Evolutionary conservation across 2,888 invertebrate species (phyloP).

Genomic region (Creontiades dilutus): DNA sequence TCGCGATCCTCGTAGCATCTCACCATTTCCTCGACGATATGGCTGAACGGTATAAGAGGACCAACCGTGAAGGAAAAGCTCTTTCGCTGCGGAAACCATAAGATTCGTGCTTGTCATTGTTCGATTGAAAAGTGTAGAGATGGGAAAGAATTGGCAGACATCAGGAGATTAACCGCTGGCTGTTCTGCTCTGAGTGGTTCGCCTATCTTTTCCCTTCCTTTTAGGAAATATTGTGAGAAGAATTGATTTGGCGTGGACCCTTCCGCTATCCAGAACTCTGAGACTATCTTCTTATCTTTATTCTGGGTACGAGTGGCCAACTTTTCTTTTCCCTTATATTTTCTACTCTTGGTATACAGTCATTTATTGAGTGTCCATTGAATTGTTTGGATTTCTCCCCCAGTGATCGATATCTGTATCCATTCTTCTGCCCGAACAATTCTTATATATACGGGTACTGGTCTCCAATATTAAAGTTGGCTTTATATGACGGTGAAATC

Average conservation of each 20-base stretch:
- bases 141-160: slow-evolving; percentile 54
- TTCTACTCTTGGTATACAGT: slow-evolving; percentile 19
- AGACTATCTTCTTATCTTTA: slow-evolving; percentile 13
- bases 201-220: slow-evolving; percentile 33
- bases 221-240: slow-evolving; percentile 56
- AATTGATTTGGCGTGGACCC: slow-evolving; percentile 57
- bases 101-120: slow-evolving; percentile 33
- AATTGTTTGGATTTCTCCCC: background rate
- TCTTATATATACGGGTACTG: background rate
- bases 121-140: slow-evolving; percentile 30
- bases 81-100: slow-evolving; percentile 28
- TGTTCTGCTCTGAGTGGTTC: background rate
- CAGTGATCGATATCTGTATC: background rate
- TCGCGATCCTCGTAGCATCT: background rate
- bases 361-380: slow-evolving; percentile 9
- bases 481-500: too few species aligned
- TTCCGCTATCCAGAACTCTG: slow-evolving; percentile 32
- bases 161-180: slow-evolving; percentile 56
- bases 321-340: slow-evolving; percentile 10
- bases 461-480: background rate
- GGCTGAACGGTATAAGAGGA: background rate
- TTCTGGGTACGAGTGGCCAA: slow-evolving; percentile 14
- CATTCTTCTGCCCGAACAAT: background rate
- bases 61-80: slow-evolving; percentile 13
- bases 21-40: background rate